A percentile compares a stretch with the other conserved stretches of the same genome.
Evolutionary conservation across 2,113 vertebrate genomes (phyloP).

Genomic region (Microtus montanus): DNA sequence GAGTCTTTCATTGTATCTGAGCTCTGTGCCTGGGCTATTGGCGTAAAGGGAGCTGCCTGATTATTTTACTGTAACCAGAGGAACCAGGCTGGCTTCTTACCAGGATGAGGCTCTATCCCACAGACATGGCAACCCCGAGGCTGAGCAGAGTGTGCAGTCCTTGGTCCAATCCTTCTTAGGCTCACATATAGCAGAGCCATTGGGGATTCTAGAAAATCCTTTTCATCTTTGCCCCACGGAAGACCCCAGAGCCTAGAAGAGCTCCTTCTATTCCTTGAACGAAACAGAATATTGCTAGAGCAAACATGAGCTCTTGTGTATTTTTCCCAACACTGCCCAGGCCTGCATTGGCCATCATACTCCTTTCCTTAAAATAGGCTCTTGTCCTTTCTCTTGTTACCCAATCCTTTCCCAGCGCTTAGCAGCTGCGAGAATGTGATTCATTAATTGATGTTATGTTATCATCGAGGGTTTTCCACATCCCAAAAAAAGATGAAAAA

Average conservation of each 20-base stretch:
- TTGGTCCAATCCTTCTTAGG: neutral
- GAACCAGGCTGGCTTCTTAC: neutral
- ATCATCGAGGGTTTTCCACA: neutral
- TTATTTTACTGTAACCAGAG: neutral
- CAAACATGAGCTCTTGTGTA: conserved; percentile 64
- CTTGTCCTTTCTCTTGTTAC: conserved; percentile 3
- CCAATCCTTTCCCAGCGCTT: neutral
- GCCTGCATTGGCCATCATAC: conserved; percentile 47
- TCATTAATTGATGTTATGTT: conserved; percentile 1
- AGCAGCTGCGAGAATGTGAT: conserved; percentile 8
- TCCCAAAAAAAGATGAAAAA: neutral
- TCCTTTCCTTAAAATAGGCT: conserved; percentile 64
- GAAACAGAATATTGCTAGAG: conserved; percentile 74
- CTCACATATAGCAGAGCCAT: neutral
- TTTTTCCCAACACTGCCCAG: conserved; percentile 52
- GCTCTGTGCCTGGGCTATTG: neutral
- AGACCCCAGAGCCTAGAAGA: conserved; percentile 36
- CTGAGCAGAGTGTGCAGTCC: neutral
- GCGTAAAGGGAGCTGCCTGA: neutral
- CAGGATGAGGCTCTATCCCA: neutral
- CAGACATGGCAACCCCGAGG: neutral
- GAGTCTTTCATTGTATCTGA: neutral
- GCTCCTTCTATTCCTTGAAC: conserved; percentile 43
- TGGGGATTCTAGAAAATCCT: conserved; percentile 4
- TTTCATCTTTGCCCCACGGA: conserved; percentile 33